phyloP scores from a whole-genome alignment of 1,140 invertebrate species.

The Agrypnia vestita region DNA sequence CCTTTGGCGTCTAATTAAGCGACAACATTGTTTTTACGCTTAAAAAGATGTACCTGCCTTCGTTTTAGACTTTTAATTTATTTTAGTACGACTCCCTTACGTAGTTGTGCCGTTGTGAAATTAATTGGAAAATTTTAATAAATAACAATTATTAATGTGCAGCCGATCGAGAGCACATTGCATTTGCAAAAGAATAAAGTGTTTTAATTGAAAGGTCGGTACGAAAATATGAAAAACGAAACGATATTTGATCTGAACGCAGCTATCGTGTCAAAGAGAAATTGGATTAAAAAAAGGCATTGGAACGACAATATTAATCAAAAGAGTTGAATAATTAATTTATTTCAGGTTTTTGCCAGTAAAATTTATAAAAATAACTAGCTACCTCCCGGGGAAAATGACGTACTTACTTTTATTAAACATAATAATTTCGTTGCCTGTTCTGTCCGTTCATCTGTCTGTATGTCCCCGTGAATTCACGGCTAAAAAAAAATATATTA shows the following conservation, averaged over 20 bases:
- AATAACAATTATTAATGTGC: slow-evolving; percentile 58
- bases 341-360: too few species aligned
- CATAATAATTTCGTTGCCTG: too few species aligned
- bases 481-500: too few species aligned
- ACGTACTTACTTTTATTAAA: too few species aligned
- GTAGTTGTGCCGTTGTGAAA: slow-evolving; percentile 27
- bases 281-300: not conserved
- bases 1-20: slow-evolving; percentile 12
- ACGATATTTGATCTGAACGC: slow-evolving; percentile 19
- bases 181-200: slow-evolving; percentile 53
- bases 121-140: slow-evolving; percentile 62
- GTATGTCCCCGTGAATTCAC: too few species aligned
- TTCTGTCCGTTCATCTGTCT: too few species aligned
- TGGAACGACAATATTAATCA: not conserved
- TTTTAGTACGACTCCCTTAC: slow-evolving; percentile 2
- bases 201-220: slow-evolving; percentile 57
- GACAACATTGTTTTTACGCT: not conserved
- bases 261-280: not conserved
- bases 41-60: not conserved
- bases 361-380: too few species aligned
- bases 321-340: not conserved
- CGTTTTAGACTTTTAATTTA: slow-evolving; percentile 7
- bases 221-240: not conserved
- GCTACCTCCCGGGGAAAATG: too few species aligned
- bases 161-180: slow-evolving; percentile 53